Percentiles rank a stretch among this genome's conserved stretches.
These are phyloP conservation scores for Stenurella melanura DNA, from an alignment of 2,888 invertebrate species.

Conservation along the genomic window DNA sequence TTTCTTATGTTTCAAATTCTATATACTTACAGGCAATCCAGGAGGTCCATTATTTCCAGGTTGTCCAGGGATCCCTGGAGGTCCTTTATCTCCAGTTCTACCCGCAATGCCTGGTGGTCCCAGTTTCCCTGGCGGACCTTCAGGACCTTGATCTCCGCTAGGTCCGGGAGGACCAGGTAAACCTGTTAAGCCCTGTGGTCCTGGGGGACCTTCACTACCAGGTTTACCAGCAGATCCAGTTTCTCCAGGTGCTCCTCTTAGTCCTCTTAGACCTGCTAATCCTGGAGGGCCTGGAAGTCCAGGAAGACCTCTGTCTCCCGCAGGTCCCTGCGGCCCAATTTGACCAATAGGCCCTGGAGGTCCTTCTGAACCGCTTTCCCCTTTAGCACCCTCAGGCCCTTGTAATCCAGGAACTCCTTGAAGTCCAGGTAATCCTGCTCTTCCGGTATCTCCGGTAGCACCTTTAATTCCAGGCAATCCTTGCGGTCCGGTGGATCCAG, in stretches of 20 bases:
- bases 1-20: constrained; percentile 12
- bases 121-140: constrained; percentile 80
- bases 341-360: constrained; percentile 82
- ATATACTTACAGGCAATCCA: constrained; percentile 81
- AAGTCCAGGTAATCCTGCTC: constrained; percentile 80
- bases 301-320: constrained; percentile 82
- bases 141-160: constrained; percentile 77
- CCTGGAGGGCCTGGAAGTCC: constrained; percentile 80
- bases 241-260: constrained; percentile 82
- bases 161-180: constrained; percentile 81
- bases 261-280: constrained; percentile 79
- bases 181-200: constrained; percentile 80
- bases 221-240: constrained; percentile 83
- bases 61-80: constrained; percentile 79
- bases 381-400: constrained; percentile 85
- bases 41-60: constrained; percentile 81
- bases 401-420: constrained; percentile 83
- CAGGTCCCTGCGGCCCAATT: constrained; percentile 81
- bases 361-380: constrained; percentile 83
- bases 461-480: constrained; percentile 86
- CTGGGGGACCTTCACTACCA: constrained; percentile 84
- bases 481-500: constrained; percentile 82
- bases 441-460: constrained; percentile 81
- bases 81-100: constrained; percentile 86
- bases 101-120: constrained; percentile 84